Conservation (phyloP, 2,797 vertebrate species). For the Scarus forsteni region DNA sequence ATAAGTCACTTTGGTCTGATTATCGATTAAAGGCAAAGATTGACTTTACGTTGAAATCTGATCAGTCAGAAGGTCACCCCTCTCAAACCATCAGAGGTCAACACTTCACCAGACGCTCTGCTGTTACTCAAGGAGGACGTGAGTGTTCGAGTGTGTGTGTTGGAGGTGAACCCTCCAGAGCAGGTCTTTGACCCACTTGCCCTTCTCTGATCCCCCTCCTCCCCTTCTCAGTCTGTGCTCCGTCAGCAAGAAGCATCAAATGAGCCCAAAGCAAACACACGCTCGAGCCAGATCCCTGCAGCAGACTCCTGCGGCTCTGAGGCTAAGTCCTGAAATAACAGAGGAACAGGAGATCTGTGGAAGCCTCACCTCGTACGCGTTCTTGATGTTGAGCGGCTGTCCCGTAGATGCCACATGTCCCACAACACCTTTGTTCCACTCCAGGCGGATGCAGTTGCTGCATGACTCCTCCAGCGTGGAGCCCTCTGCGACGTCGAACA, state of each 20-base stretch:
- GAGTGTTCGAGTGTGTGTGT: not conserved
- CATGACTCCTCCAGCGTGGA: constrained; percentile 95
- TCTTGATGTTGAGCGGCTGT: constrained; percentile 94
- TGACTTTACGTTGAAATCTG: constrained; percentile 33
- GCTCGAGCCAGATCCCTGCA: not conserved
- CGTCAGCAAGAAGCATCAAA: constrained; percentile 42
- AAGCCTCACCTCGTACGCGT: constrained; percentile 92
- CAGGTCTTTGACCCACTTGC: constrained; percentile 28
- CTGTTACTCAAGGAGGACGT: not conserved
- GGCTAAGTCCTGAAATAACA: not conserved
- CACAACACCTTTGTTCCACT: constrained; percentile 99
- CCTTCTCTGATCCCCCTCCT: constrained; percentile 14
- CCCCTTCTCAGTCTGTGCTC: constrained; percentile 11
- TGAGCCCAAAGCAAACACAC: constrained; percentile 8
- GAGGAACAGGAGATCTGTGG: not conserved
- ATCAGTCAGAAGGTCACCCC: constrained; percentile 22
- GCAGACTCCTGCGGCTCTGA: constrained; percentile 4
- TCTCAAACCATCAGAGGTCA: constrained; percentile 24
- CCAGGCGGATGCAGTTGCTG: constrained; percentile 93
- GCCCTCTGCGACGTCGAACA: constrained; percentile 98
- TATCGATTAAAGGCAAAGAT: constrained; percentile 34
- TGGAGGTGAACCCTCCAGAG: constrained; percentile 24
- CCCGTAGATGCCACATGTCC: constrained; percentile 94
- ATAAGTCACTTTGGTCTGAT: constrained; percentile 10
- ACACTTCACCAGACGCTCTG: constrained; percentile 17